Evolutionary conservation across 2,888 invertebrate species (phyloP), one percentile per base, ranked within the genome.

Genomic region (Tenthredo scrophulariae): DNA sequence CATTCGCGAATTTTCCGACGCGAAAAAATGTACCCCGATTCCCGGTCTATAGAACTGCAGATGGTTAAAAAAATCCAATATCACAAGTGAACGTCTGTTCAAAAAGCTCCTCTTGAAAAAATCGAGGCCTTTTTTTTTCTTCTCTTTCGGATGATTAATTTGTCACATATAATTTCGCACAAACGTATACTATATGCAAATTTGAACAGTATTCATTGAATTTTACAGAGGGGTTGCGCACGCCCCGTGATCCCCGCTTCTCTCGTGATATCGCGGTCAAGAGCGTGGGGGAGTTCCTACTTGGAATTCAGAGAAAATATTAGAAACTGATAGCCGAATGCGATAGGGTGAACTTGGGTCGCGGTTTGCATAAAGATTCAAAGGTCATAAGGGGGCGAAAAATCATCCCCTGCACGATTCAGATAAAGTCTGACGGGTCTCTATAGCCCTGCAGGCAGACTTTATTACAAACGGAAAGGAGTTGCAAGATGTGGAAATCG

Each of bases 401-500:
- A 77, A 77, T 77, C 77, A 77, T 77, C 77, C 74, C 22, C 29
- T 77, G n/a, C 37, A 84, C 84, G 70, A 84, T 70, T 72, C 33
- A 84, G 70, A 70, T 54, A 70, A 84, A 62, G 83, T 72, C 46
- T 29, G n/a, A 72, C 50, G 29, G 46, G n/a, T 70, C n/a, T 33
- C 13, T n/a, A 70, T n/a, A 70, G 29, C 50, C 46, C 43, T 22
- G 15, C 22, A 29, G 72, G 40, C 26, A 70, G 26, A 33, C 84
- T 62, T 67, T 18, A 54, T 67, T 18, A 67, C 67, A 6, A 33
- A 29, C 22, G 7, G 6, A 18, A 5, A 67, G 15, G 4, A 18
- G 33, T 2, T 33, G 15, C 67, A 67, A 67, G 67, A 67, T 33
- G 33, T 33, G 1, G 18, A 7, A 33, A 33, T 13, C 26, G 33